Base-by-base conservation (phyloP, 2,797 vertebrate species). In the Hapalemur alaotrensis region DNA sequence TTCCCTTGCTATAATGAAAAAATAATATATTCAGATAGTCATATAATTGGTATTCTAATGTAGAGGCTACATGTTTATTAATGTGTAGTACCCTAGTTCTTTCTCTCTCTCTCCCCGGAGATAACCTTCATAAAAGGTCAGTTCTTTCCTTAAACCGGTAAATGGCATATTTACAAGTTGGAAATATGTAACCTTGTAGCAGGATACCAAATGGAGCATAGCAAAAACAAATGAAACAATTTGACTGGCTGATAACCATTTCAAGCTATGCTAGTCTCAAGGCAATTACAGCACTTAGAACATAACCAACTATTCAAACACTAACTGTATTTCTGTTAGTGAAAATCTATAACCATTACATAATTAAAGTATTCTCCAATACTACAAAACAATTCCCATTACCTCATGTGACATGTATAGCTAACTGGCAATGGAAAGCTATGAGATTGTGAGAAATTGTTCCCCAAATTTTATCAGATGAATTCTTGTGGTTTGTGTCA, bases 161-260 rank as follows among this genome's bases (percentile, higher is more conserved):
- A 95, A 85, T 65, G 84, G 75, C 83, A 54, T 96, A 96, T 96
- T 97, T 96, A 93, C 87, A 96, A 95, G 87, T 82, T 89, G 43
- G 87, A 89, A 82, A 54, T 85, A 69, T 52, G 73, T 85, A 96
- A 79, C n/a, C 91, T 95, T 86, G 43, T 89, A 73, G 73, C 67
- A 81, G 52, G 48, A 86, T 87, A 88, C 61, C 87, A 95, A 98
- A 97, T 97, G 91, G 52, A 96, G 86, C 83, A 70, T 90, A 78
- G 30, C 91, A 98, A 81, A 95, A 95, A 69, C 79, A 96, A 97
- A 96, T 95, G 85, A 96, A 97, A 96, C 75, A 82, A 93, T 96
- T 81, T 90, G 75, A 91, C 65, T 94, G 82, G 59, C 73, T 90
- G 83, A 96, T 96, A 96, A 96, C 35, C 43, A 80, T 96, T 95